A percentile compares a stretch with the other conserved stretches of the same genome.
phyloP scores from a whole-genome alignment of 2,888 invertebrate species.

The Torymus auratus region DNA sequence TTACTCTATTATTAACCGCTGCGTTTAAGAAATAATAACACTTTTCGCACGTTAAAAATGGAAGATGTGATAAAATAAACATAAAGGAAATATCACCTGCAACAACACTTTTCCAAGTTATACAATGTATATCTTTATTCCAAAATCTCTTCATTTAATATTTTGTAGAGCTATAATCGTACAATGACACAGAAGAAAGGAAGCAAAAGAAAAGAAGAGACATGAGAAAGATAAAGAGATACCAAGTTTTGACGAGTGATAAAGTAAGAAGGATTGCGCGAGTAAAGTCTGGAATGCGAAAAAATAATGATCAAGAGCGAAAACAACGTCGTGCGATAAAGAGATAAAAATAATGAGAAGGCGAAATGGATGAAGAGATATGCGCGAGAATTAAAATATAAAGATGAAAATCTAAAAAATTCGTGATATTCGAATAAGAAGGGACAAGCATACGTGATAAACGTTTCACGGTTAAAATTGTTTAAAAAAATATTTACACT shows the following conservation, averaged over 20 bases:
- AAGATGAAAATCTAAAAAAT: conserved; percentile 38
- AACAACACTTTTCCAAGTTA: no score
- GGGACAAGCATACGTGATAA: background rate
- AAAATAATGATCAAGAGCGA: conserved; percentile 45
- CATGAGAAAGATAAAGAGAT: conserved; percentile 50
- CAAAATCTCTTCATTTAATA: no score
- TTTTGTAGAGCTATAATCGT: conserved; percentile 5
- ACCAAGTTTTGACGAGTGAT: conserved; percentile 51
- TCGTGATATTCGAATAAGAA: no score
- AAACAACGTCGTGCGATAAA: conserved; percentile 35
- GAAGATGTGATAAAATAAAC: no score
- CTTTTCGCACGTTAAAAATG: no score
- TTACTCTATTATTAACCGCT: no score
- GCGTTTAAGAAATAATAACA: no score
- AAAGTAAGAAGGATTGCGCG: conserved; percentile 48
- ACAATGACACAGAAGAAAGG: conserved; percentile 5
- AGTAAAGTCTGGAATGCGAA: conserved; percentile 42
- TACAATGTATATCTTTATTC: no score
- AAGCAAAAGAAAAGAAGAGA: background rate
- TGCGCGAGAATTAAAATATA: conserved; percentile 39
- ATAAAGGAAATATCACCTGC: no score
- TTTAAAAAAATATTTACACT: no score
- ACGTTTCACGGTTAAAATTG: conserved; percentile 8
- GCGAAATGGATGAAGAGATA: conserved; percentile 35
- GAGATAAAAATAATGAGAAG: conserved; percentile 55